These are phyloP conservation scores for Ginglymostoma cirratum DNA, from an alignment of 2,113 vertebrate species.

Conservation along the genomic window DNA sequence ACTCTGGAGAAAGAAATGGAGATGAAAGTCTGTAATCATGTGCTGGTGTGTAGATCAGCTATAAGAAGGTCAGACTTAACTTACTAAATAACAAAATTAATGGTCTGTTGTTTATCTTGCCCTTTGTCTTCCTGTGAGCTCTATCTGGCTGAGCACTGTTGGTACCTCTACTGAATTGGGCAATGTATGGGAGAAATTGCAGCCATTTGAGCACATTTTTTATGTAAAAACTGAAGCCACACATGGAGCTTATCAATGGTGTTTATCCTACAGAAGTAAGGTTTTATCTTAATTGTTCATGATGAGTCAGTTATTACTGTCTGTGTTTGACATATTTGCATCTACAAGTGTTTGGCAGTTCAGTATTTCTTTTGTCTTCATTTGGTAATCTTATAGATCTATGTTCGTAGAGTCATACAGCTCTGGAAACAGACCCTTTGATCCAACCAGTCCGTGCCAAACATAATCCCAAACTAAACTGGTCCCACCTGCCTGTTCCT, in stretches of 20 bases:
- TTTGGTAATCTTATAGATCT: neutral
- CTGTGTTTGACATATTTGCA: neutral
- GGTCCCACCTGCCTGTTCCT: too few relatives aligned
- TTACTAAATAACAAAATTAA: neutral
- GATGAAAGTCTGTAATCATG: neutral
- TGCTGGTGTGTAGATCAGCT: neutral
- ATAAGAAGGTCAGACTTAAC: conserved; percentile 8
- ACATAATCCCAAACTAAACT: too few relatives aligned
- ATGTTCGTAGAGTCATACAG: too few relatives aligned
- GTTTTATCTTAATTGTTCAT: neutral
- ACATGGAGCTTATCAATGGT: neutral
- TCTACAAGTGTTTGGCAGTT: too few relatives aligned
- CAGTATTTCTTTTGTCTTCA: neutral
- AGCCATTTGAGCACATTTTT: neutral
- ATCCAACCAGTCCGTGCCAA: too few relatives aligned
- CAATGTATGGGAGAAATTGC: neutral
- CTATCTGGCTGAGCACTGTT: neutral
- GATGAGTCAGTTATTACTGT: neutral
- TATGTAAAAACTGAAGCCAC: neutral
- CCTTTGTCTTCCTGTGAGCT: neutral
- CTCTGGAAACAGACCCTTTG: too few relatives aligned
- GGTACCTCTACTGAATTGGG: neutral
- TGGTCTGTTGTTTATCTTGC: neutral
- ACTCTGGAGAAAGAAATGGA: neutral
- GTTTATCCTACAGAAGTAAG: neutral